Conservation (phyloP, 2,888 invertebrate genomes). For the Catocala sponsa region DNA sequence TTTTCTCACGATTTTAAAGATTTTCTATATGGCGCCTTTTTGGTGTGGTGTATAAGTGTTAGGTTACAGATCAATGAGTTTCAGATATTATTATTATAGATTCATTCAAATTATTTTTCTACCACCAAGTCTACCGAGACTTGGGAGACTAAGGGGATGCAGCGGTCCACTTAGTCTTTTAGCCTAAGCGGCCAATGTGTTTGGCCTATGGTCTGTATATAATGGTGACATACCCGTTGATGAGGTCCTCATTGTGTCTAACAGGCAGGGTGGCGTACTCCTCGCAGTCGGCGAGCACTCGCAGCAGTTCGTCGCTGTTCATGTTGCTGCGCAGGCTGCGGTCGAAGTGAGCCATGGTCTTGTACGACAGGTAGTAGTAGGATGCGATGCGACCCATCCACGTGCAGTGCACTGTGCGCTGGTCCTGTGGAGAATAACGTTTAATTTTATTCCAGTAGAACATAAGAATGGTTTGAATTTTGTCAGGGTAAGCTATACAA, state of each 20-base stretch:
- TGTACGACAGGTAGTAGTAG: constrained; percentile 98
- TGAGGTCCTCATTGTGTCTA: constrained; percentile 98
- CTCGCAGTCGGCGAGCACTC: constrained; percentile 93
- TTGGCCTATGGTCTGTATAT: too few species aligned
- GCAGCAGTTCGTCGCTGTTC: constrained; percentile 91
- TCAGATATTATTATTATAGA: too few species aligned
- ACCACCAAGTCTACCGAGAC: too few species aligned
- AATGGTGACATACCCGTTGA: constrained; percentile 91
- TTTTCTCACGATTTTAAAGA: too few species aligned
- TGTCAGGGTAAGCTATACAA: too few species aligned
- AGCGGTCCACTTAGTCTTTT: too few species aligned
- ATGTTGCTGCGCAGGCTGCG: constrained; percentile 90
- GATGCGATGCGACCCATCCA: constrained; percentile 98
- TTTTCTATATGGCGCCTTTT: too few species aligned
- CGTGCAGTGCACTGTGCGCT: constrained; percentile 88
- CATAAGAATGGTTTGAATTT: neutral
- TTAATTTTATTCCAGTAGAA: neutral
- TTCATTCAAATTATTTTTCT: too few species aligned
- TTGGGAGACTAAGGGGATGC: too few species aligned
- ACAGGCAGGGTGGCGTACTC: constrained; percentile 98
- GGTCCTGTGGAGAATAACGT: constrained; percentile 80
- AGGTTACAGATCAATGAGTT: too few species aligned
- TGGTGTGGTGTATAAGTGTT: too few species aligned
- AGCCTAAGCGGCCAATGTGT: too few species aligned
- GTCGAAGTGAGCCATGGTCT: constrained; percentile 95